phyloP scores from a whole-genome alignment of 2,113 vertebrate genomes.

The Platysternon megacephalum region DNA sequence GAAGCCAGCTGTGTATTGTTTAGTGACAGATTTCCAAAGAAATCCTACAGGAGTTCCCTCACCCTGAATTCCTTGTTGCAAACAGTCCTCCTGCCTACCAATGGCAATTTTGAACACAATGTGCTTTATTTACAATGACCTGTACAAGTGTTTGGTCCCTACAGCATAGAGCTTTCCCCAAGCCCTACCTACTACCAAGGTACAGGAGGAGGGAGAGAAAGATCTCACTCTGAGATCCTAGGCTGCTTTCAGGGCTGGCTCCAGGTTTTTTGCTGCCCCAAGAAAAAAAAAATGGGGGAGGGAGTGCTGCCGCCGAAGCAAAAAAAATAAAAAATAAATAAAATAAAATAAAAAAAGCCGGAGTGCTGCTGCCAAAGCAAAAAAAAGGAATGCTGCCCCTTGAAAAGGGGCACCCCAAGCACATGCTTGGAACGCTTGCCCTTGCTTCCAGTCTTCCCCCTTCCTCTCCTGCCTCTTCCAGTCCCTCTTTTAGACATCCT shows the following conservation, averaged over 20 bases:
- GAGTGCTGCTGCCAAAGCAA: too few relatives aligned
- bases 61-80: neutral
- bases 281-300: too few relatives aligned
- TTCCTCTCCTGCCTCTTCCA: neutral
- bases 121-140: neutral
- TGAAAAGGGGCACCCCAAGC: too few relatives aligned
- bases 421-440: neutral
- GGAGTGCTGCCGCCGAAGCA: too few relatives aligned
- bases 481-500: neutral
- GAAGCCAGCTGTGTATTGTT: neutral
- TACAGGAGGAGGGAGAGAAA: neutral
- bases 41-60: neutral
- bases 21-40: neutral
- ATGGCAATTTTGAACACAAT: neutral
- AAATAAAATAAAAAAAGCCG: too few relatives aligned
- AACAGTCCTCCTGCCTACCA: neutral
- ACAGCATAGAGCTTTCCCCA: neutral
- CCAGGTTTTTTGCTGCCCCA: too few relatives aligned
- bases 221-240: neutral
- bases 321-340: too few relatives aligned
- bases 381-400: too few relatives aligned
- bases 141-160: neutral
- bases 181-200: neutral
- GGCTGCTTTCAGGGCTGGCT: neutral
- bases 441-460: neutral